Conservation (phyloP, 2,888 invertebrate species). For the Drosophila fungiperda region DNA sequence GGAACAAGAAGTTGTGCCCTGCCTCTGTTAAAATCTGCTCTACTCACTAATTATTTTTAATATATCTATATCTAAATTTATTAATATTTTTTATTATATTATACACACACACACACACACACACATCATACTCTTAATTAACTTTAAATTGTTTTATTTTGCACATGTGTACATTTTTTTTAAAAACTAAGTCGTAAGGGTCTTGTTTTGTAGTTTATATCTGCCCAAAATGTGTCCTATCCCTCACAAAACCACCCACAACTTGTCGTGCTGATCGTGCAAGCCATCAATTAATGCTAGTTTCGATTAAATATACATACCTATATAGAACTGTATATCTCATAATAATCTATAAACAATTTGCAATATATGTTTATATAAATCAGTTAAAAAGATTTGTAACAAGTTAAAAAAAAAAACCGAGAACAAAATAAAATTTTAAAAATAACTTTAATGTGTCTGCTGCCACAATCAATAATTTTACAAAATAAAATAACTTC, state of each 20-base stretch:
- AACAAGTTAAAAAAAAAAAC: slow-evolving; percentile 15
- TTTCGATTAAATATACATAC: slow-evolving; percentile 27
- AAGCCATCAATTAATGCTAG: slow-evolving; percentile 65
- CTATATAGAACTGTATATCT: slow-evolving; percentile 56
- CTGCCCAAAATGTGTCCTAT: slow-evolving; percentile 35
- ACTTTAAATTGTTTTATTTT: slow-evolving; percentile 47
- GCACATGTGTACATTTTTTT: slow-evolving; percentile 67
- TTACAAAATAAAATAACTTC: neutral
- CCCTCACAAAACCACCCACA: slow-evolving; percentile 37
- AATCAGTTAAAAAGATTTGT: slow-evolving; percentile 49
- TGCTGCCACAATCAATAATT: slow-evolving; percentile 25
- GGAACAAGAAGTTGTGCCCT: slow-evolving; percentile 32
- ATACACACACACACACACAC: slow-evolving; percentile 5
- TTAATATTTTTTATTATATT: slow-evolving; percentile 18
- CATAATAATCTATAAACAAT: slow-evolving; percentile 51
- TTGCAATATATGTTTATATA: slow-evolving; percentile 73
- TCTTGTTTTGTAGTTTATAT: slow-evolving; percentile 45
- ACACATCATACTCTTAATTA: slow-evolving; percentile 39
- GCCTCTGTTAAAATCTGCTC: slow-evolving; percentile 35
- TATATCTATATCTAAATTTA: slow-evolving; percentile 20
- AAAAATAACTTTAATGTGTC: slow-evolving; percentile 25
- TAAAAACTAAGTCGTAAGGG: slow-evolving; percentile 35
- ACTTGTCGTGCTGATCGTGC: slow-evolving; percentile 55
- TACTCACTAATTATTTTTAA: slow-evolving; percentile 65
- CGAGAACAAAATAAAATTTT: neutral